Evolutionary conservation across 2,888 invertebrate species (phyloP), one percentile per base, ranked within the genome.

Genomic region (Poecilobothrus nobilitatus): DNA sequence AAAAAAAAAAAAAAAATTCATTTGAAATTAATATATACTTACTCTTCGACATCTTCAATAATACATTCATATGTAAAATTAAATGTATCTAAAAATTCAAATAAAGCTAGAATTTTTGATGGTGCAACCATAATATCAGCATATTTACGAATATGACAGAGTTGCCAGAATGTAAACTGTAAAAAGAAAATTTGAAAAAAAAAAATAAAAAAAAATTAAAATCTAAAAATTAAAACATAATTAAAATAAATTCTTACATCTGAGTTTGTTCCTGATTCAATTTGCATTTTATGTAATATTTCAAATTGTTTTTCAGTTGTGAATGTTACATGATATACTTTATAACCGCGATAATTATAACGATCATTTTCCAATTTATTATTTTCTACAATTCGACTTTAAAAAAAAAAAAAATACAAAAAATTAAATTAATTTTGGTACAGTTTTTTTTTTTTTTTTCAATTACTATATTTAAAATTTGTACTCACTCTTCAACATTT

Each of bases 91-190:
- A 63, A 22, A 22, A 63, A 63, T 20, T 63, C 18, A 12, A 53
- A n/a, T 18, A 53, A 18, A n/a, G 1, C 53, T 1, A n/a, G 1
- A 12, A 6, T 15, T 37, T 65, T 65, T 20, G n/a, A n/a, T 34
- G 65, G 65, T 7, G 65, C 33, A 2, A 65, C 34, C 65, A 65
- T 65, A 34, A 65, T 65, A 65, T 65, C 65, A 65, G 65, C 65
- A 37, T 20, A 37, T 33, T 65, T 33, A 9, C n/a, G 6, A n/a
- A 10, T 3, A 65, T 37, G 65, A 6, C 34, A 34, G 8, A 65
- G n/a, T 37, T 65, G 65, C 65, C 65, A 65, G 20, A 65, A 65
- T 18, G 53, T 18, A n/a, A 53, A 18, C 53, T 53, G 18, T 37
- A n/a, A n/a, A n/a, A n/a, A n/a, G n/a, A n/a, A n/a, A n/a, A 37